These are phyloP conservation scores for Scaptomyza hsui DNA, from an alignment of 1,140 invertebrate species.

Conservation along the genomic window DNA sequence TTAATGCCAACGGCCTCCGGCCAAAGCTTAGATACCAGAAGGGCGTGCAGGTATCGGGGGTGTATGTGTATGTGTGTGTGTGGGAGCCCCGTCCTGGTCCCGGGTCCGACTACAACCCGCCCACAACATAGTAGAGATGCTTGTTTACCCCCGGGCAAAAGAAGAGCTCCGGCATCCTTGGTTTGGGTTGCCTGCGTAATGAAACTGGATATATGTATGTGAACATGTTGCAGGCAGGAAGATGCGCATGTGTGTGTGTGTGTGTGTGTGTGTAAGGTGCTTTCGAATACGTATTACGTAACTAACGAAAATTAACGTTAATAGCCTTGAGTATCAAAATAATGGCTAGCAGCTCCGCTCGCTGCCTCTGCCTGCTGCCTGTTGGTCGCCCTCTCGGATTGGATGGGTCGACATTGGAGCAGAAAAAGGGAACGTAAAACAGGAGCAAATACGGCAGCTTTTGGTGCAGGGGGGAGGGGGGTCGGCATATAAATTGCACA, in stretches of 20 bases:
- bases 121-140: constrained; percentile 59
- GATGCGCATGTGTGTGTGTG: constrained; percentile 16
- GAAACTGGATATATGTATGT: constrained; percentile 60
- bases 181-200: constrained; percentile 58
- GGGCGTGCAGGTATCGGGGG: constrained; percentile 27
- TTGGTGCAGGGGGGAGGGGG: no score
- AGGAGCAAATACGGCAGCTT: constrained; percentile 7
- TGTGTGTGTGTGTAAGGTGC: constrained; percentile 64
- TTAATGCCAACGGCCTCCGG: constrained; percentile 78
- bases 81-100: constrained; percentile 4
- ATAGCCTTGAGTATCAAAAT: constrained; percentile 80
- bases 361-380: constrained; percentile 36
- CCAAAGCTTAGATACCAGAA: constrained; percentile 48
- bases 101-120: constrained; percentile 37
- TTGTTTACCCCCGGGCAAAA: constrained; percentile 59
- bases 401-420: constrained; percentile 30
- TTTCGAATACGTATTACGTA: constrained; percentile 81
- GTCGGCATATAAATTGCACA: constrained; percentile 69
- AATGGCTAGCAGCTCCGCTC: constrained; percentile 53
- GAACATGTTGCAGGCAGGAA: constrained; percentile 12
- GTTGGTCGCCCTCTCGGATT: constrained; percentile 52
- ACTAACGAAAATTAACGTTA: constrained; percentile 83
- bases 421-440: constrained; percentile 8
- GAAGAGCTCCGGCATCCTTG: constrained; percentile 22
- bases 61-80: not conserved